Evolutionary conservation across 2,113 vertebrate genomes (phyloP).

Genomic region (Hippopotamus amphibius): DNA sequence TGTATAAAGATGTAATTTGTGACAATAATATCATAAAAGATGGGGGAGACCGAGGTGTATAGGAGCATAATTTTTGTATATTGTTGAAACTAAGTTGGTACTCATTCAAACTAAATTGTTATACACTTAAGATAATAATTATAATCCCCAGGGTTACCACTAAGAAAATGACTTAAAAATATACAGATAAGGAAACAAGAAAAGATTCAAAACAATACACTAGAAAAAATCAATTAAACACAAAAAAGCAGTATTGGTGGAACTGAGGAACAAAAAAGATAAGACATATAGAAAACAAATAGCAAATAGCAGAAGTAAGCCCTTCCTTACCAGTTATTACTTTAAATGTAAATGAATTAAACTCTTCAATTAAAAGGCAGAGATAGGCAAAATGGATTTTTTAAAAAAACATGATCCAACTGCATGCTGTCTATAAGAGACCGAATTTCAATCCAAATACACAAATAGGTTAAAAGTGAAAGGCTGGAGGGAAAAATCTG

Average conservation of each 20-base stretch:
- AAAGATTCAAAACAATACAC: neutral
- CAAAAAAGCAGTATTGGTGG: neutral
- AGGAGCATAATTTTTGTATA: neutral
- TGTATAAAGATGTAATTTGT: neutral
- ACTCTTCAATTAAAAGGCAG: neutral
- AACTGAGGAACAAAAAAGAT: neutral
- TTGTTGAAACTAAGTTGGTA: neutral
- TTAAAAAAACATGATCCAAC: neutral
- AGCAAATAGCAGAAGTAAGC: neutral
- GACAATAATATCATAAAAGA: neutral
- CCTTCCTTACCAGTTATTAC: neutral
- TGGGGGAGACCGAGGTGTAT: neutral
- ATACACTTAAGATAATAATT: neutral
- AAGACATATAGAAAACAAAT: neutral
- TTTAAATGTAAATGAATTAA: constrained; percentile 9
- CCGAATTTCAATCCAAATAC: neutral
- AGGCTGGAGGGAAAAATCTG: neutral
- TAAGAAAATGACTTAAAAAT: constrained; percentile 3
- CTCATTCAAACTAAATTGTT: neutral
- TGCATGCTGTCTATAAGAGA: neutral
- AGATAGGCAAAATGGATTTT: neutral
- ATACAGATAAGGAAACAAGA: neutral
- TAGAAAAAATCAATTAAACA: neutral
- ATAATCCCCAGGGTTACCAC: neutral
- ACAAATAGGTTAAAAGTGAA: constrained; percentile 9